Evolutionary conservation across 2,888 invertebrate species (phyloP).

Genomic region (Amphimallon solstitiale): DNA sequence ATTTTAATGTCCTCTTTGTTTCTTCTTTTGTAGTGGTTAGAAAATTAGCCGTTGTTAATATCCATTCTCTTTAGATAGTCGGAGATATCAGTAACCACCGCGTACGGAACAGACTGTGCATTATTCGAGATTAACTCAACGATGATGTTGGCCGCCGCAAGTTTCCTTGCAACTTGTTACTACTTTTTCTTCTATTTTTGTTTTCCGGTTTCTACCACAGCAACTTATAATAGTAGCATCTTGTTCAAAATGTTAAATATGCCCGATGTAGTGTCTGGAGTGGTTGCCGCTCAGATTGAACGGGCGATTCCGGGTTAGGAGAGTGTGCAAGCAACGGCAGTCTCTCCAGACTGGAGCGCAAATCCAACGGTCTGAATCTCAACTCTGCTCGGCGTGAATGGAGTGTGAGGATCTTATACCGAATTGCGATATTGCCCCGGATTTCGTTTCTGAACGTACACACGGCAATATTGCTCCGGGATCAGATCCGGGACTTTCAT

Average conservation of each 20-base stretch:
- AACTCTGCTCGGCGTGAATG: neutral
- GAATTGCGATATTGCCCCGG: slow-evolving; percentile 24
- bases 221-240: slow-evolving; percentile 16
- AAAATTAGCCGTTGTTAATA: no score
- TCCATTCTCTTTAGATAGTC: no score
- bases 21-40: no score
- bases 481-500: slow-evolving; percentile 22
- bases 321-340: neutral
- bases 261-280: slow-evolving; percentile 16
- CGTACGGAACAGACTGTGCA: neutral
- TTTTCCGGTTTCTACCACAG: neutral
- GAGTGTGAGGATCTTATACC: slow-evolving; percentile 16
- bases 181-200: neutral
- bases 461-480: slow-evolving; percentile 19
- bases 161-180: neutral
- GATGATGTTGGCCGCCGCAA: no score
- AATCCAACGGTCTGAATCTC: slow-evolving; percentile 21
- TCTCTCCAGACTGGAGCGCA: slow-evolving; percentile 8
- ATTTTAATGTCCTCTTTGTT: no score
- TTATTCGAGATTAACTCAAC: neutral
- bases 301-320: neutral
- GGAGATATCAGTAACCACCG: no score
- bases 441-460: slow-evolving; percentile 24
- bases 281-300: slow-evolving; percentile 10
- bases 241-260: slow-evolving; percentile 20